Evolutionary conservation across 2,888 invertebrate species (phyloP).

Genomic region (Listrodromus nycthemerus): DNA sequence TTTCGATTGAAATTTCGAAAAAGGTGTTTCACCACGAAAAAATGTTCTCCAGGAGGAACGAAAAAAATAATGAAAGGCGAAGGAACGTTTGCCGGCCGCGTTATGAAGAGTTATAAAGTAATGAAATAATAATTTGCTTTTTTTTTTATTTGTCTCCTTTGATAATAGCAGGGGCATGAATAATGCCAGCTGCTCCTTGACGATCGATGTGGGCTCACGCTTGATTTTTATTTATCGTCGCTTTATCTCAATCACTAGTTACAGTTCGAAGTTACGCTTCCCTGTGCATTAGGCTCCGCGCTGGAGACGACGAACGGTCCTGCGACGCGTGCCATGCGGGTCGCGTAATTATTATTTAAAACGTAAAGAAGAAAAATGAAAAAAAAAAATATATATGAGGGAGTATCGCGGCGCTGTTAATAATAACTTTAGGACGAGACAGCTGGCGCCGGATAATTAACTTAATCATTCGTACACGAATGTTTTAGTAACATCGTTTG

Average conservation of each 20-base stretch:
- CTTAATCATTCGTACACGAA: constrained; percentile 55
- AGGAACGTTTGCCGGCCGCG: background rate
- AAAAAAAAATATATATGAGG: background rate
- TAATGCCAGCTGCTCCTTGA: constrained; percentile 47
- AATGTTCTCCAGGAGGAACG: no score
- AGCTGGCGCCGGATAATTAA: constrained; percentile 54
- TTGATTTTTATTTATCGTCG: constrained; percentile 60
- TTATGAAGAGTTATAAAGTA: background rate
- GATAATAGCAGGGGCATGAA: background rate
- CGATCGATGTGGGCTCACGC: constrained; percentile 54
- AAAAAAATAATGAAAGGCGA: background rate
- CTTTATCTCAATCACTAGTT: background rate
- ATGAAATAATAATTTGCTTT: background rate
- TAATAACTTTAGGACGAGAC: constrained; percentile 1
- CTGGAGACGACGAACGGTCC: background rate
- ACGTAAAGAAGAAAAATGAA: background rate
- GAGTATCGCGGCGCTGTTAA: background rate
- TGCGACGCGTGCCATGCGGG: constrained; percentile 20
- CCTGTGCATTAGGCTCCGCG: background rate
- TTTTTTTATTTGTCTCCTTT: constrained; percentile 10
- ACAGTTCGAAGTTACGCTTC: background rate
- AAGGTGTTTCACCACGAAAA: no score
- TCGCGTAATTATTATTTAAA: constrained; percentile 38
- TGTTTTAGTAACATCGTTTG: constrained; percentile 40
- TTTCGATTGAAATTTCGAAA: no score